Evolutionary conservation across 2,888 invertebrate genomes (phyloP).

Genomic region (Agrotis clavis): DNA sequence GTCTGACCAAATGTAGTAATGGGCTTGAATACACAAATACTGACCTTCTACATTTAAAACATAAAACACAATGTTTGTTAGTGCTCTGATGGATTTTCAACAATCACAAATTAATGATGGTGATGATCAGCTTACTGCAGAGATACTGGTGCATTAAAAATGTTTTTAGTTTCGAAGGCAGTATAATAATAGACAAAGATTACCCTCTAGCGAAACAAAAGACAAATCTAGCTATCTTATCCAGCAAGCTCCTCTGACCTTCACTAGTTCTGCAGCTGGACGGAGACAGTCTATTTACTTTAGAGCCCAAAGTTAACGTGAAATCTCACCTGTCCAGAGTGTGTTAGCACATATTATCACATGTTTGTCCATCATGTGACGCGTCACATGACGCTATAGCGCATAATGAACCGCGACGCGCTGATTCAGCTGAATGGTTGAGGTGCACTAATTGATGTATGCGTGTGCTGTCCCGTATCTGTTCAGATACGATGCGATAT

Average conservation of each 20-base stretch:
- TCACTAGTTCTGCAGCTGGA: neutral
- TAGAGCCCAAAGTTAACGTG: conserved; percentile 20
- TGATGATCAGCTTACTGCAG: neutral
- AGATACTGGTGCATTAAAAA: too few species aligned
- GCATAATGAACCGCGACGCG: conserved; percentile 25
- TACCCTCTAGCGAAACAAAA: neutral
- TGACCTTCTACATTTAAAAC: too few species aligned
- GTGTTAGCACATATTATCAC: conserved; percentile 38
- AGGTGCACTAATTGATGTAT: conserved; percentile 48
- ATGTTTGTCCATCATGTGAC: conserved; percentile 42
- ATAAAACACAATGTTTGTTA: too few species aligned
- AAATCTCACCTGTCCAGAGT: conserved; percentile 37
- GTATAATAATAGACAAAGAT: neutral
- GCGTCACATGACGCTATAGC: conserved; percentile 16
- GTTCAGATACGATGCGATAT: conserved; percentile 1
- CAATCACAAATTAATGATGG: too few species aligned
- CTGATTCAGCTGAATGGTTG: conserved; percentile 32
- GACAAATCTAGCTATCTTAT: neutral
- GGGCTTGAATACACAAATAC: neutral
- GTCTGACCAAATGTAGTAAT: too few species aligned
- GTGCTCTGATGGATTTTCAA: too few species aligned
- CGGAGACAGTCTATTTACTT: neutral
- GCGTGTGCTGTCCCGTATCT: neutral
- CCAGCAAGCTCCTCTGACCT: neutral
- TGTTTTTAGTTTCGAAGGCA: too few species aligned